Conservation (phyloP, 2,888 invertebrate genomes). For the Disparrhopalites patrizii region DNA sequence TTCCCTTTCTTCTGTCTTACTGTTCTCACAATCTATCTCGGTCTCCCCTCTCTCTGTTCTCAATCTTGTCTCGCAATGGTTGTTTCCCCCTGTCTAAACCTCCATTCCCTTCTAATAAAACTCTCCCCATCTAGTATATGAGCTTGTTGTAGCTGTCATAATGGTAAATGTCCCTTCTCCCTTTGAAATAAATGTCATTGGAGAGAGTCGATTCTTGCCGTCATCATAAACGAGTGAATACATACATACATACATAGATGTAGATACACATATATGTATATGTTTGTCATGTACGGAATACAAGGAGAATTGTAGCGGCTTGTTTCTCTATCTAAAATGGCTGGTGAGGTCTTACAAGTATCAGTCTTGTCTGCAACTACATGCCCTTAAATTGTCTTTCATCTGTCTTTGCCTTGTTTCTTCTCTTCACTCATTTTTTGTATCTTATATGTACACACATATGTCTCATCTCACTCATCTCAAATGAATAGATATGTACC, state of each 20-base stretch:
- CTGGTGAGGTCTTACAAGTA: background rate
- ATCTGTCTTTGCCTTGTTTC: background rate
- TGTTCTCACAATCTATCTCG: too few relatives aligned
- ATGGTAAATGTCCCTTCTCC: constrained; percentile 20
- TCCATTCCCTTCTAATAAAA: too few relatives aligned
- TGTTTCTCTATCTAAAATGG: background rate
- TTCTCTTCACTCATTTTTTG: background rate
- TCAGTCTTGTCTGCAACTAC: background rate
- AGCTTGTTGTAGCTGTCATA: constrained; percentile 15
- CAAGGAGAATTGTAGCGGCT: background rate
- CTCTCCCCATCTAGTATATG: too few relatives aligned
- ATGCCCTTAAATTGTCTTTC: background rate
- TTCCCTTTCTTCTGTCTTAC: too few relatives aligned
- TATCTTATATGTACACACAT: background rate
- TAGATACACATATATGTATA: background rate
- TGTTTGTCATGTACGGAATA: too few relatives aligned
- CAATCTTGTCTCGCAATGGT: too few relatives aligned
- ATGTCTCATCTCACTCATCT: background rate
- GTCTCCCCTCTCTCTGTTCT: too few relatives aligned
- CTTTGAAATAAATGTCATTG: constrained; percentile 37
- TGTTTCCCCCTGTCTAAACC: too few relatives aligned
- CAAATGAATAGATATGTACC: too few relatives aligned
- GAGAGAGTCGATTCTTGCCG: constrained; percentile 23
- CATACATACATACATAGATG: background rate
- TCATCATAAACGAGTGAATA: background rate